A percentile compares a stretch with the other conserved stretches of the same genome.
phyloP scores from a whole-genome alignment of 2,888 invertebrate genomes.

The Nemoura dubitans region DNA sequence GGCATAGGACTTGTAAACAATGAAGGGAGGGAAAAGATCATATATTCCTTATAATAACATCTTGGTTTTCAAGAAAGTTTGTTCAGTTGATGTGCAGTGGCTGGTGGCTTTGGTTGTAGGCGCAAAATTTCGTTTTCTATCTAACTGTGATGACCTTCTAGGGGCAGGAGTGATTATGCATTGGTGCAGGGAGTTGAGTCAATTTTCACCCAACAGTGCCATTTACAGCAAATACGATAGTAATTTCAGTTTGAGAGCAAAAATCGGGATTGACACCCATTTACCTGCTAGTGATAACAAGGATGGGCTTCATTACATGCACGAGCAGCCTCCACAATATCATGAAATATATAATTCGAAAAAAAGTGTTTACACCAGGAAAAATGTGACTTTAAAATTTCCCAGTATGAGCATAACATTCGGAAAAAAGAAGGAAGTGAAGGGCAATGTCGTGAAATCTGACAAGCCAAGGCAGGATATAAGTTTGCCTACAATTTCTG shows the following conservation, averaged over 20 bases:
- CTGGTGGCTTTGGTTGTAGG: background rate
- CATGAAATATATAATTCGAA: slow-evolving; percentile 38
- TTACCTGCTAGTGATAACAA: background rate
- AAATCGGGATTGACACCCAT: background rate
- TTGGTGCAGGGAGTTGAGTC: slow-evolving; percentile 47
- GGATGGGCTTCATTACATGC: background rate
- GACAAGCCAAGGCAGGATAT: background rate
- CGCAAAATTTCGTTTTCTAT: background rate
- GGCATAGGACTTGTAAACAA: background rate
- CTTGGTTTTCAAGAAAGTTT: background rate
- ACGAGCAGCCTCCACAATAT: slow-evolving; percentile 32
- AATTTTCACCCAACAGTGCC: slow-evolving; percentile 41
- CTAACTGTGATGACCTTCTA: background rate
- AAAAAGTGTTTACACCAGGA: background rate
- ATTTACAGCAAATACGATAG: slow-evolving; percentile 41
- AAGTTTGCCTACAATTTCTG: background rate
- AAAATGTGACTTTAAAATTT: slow-evolving; percentile 25
- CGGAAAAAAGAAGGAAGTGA: slow-evolving; percentile 29
- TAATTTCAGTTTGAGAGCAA: slow-evolving; percentile 46
- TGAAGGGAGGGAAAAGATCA: background rate
- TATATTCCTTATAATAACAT: background rate
- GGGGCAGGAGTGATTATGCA: background rate
- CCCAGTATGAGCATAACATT: slow-evolving; percentile 39
- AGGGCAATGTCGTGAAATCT: background rate
- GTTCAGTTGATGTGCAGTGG: background rate